A percentile compares a stretch with the other conserved stretches of the same genome.
These are phyloP conservation scores for Acinonyx jubatus DNA, from an alignment of 2,113 vertebrate species.

Conservation along the genomic window DNA sequence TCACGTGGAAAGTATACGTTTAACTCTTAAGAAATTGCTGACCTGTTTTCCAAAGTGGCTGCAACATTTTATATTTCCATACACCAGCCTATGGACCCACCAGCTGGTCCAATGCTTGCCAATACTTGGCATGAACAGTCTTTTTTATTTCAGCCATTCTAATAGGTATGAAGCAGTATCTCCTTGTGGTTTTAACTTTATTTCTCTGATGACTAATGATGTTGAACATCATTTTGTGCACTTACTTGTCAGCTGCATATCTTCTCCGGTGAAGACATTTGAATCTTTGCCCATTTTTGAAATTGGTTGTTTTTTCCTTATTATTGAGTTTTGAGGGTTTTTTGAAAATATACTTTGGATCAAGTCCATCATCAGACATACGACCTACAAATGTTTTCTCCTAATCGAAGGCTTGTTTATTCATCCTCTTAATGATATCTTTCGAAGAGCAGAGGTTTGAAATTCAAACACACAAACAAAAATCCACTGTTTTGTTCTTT, in stretches of 20 bases:
- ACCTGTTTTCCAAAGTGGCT: neutral
- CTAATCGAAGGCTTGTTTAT: neutral
- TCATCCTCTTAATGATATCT: neutral
- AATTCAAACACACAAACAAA: neutral
- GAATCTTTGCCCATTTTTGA: neutral
- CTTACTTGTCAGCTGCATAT: neutral
- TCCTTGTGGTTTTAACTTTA: neutral
- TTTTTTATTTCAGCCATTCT: neutral
- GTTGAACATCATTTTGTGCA: neutral
- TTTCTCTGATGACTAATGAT: neutral
- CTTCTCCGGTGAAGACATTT: neutral
- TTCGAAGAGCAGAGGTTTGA: neutral
- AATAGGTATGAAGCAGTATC: neutral
- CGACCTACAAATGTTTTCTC: neutral
- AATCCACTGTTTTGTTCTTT: neutral
- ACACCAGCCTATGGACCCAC: neutral
- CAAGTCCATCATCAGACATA: neutral
- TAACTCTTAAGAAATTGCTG: neutral
- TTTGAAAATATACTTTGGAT: neutral
- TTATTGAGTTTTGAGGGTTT: neutral
- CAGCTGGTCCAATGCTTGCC: neutral
- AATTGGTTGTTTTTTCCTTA: neutral
- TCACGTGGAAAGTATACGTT: neutral
- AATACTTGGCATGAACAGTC: neutral
- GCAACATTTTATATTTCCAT: neutral